Evolutionary conservation across 2,113 vertebrate species (phyloP).

Genomic region (Hyla sarda): DNA sequence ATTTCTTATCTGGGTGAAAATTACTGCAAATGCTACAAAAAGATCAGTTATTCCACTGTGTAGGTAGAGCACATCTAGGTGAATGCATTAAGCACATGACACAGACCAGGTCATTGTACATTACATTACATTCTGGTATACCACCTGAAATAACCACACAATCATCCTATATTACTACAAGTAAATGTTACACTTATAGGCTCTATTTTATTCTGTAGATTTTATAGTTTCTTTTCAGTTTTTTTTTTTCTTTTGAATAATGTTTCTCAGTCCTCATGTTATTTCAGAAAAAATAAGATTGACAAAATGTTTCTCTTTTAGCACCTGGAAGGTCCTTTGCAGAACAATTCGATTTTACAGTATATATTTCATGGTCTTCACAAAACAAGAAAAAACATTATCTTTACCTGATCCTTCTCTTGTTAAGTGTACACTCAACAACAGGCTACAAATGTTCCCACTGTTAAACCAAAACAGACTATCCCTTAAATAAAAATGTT

Average conservation of each 20-base stretch:
- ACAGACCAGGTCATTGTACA: background rate
- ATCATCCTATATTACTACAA: background rate
- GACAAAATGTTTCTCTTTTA: background rate
- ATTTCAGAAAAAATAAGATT: background rate
- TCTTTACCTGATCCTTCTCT: too few relatives aligned
- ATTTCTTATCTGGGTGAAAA: background rate
- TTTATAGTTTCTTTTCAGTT: background rate
- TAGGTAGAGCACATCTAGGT: background rate
- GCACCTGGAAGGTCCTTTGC: background rate
- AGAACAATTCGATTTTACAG: background rate
- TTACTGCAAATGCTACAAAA: slow-evolving; percentile 1
- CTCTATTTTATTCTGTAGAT: background rate
- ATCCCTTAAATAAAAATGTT: too few relatives aligned
- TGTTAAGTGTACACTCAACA: too few relatives aligned
- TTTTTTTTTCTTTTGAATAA: background rate
- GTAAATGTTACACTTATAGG: background rate
- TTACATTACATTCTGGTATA: background rate
- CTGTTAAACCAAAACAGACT: too few relatives aligned
- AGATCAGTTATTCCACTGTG: background rate
- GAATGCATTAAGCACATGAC: slow-evolving; percentile 7
- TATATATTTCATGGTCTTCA: background rate
- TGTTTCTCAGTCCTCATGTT: background rate
- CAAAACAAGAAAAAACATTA: too few relatives aligned
- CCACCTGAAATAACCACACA: background rate
- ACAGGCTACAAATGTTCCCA: too few relatives aligned